Evolutionary conservation across 2,888 invertebrate species (phyloP), one percentile per base, ranked within the genome.

Genomic region (Eupelmus urozonus): DNA sequence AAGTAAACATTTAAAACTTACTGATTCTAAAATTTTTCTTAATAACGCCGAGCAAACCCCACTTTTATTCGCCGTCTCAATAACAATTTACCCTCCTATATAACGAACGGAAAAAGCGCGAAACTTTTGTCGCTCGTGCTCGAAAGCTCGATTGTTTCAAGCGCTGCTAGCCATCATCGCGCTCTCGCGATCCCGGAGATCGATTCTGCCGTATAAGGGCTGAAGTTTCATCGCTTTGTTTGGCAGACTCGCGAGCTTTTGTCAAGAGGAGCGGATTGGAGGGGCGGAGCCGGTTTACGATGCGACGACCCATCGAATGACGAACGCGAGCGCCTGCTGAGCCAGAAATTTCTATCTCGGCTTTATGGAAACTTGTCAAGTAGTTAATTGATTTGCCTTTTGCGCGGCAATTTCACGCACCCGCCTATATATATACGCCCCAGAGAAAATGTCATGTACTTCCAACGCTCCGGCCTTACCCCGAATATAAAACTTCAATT

Each of bases 401-500:
- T 34, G 34, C 34, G 53, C 42, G n/a, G n/a, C 23, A 0, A 16
- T 27, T 27, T 2, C 34, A 34, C 34, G 3, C 1, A 7, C 27
- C n/a, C 9, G 34, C 45, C 29, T n/a, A 11, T 3, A n/a, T 7
- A n/a, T n/a, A n/a, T n/a, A n/a, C n/a, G n/a, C n/a, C n/a, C n/a
- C n/a, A n/a, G n/a, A n/a, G n/a, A n/a, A n/a, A n/a, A n/a, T n/a
- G n/a, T n/a, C n/a, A n/a, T n/a, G n/a, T 29, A 1, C 16, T 2
- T 7, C n/a, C 1, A 29, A 59, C 5, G 25, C 5, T 59, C 16
- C 18, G n/a, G 16, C 1, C 13, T 23, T 0, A 9, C 23, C 25
- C 49, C 66, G 34, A 34, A 34, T 34, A 34, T 13, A 60, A 66
- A 67, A 34, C 67, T 53, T 75, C 60, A 75, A 76, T 70, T 51